Conservation (phyloP, 1,140 invertebrate genomes). For the Telenomus remus region DNA sequence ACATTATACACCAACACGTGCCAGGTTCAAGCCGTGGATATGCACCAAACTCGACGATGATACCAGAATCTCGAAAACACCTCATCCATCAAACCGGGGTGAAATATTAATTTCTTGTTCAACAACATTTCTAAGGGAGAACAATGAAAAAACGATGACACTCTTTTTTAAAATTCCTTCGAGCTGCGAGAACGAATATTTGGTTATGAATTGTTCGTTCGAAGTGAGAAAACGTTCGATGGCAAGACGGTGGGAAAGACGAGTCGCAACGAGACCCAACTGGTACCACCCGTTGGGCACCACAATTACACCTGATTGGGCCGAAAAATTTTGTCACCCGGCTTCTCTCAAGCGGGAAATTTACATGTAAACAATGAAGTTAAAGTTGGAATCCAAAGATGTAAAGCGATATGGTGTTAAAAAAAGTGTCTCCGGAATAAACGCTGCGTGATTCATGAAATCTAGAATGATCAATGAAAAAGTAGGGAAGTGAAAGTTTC, state of each 20-base stretch:
- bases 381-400: neutral
- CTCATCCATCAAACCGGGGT: no score
- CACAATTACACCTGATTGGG: constrained; percentile 73
- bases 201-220: no score
- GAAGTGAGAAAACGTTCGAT: neutral
- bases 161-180: no score
- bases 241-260: constrained; percentile 37
- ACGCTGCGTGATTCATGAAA: neutral
- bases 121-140: no score
- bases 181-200: no score
- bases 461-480: neutral
- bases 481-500: constrained; percentile 1
- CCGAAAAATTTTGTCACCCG: constrained; percentile 63
- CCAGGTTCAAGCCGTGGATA: constrained; percentile 45
- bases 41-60: constrained; percentile 36
- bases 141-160: no score
- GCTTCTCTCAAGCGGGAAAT: constrained; percentile 6
- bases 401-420: constrained; percentile 13
- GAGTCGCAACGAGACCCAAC: constrained; percentile 25
- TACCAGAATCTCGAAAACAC: no score
- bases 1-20: constrained; percentile 68
- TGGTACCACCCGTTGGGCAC: constrained; percentile 60
- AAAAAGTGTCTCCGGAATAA: neutral
- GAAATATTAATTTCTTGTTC: no score
- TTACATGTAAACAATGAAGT: constrained; percentile 40